These are phyloP conservation scores for Sula dactylatra DNA, from an alignment of 2,113 vertebrate species.

Conservation along the genomic window DNA sequence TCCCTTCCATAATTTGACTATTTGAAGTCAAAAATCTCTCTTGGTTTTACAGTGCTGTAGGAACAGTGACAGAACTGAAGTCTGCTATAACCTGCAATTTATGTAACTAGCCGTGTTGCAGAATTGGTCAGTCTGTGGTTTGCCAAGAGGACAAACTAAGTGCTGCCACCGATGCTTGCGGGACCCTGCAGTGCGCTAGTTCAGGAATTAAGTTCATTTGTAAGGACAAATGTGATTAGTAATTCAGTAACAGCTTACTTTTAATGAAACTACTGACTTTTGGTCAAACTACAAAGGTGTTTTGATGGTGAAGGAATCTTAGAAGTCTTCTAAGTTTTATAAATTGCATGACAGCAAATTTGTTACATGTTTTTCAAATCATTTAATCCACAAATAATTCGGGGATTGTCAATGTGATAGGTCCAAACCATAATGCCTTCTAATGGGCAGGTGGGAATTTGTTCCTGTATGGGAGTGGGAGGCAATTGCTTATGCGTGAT, in stretches of 20 bases:
- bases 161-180: background rate
- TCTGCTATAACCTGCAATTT: background rate
- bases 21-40: background rate
- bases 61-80: background rate
- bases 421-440: background rate
- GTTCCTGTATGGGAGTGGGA: slow-evolving; percentile 1
- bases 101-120: background rate
- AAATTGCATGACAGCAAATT: background rate
- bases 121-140: background rate
- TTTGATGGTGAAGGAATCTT: background rate
- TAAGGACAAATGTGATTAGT: background rate
- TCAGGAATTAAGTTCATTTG: background rate
- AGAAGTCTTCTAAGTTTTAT: background rate
- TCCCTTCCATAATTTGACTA: background rate
- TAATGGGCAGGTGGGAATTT: background rate
- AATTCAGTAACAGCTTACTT: background rate
- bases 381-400: background rate
- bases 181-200: background rate
- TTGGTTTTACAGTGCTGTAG: background rate
- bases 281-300: background rate
- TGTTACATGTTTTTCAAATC: background rate
- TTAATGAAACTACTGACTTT: background rate
- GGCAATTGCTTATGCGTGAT: background rate
- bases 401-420: background rate
- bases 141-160: background rate